phyloP scores from a whole-genome alignment of 1,140 invertebrate species.

The Zaprionus vittiger region DNA sequence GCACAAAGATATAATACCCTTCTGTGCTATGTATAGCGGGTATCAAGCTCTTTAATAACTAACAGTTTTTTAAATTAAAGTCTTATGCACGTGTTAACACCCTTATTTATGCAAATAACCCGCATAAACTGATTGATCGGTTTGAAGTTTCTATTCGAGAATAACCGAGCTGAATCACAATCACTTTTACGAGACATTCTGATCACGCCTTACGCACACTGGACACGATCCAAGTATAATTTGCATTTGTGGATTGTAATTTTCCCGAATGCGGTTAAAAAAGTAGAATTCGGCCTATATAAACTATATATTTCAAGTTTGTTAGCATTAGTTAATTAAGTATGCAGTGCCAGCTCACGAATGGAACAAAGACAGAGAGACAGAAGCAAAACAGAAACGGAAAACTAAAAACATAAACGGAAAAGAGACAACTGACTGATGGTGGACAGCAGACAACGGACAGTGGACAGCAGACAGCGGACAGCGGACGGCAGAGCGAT shows the following conservation, averaged over 20 bases:
- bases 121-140: slow-evolving; percentile 15
- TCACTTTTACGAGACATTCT: slow-evolving; percentile 4
- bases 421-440: slow-evolving; percentile 7
- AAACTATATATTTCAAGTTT: slow-evolving; percentile 31
- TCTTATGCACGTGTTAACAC: background rate
- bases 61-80: background rate
- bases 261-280: slow-evolving; percentile 42
- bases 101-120: slow-evolving; percentile 1
- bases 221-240: background rate
- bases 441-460: background rate
- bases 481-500: slow-evolving; percentile 3
- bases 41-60: background rate
- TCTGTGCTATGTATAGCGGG: no score
- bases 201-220: slow-evolving; percentile 23
- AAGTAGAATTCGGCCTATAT: slow-evolving; percentile 59
- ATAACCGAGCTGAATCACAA: slow-evolving; percentile 23
- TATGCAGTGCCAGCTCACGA: slow-evolving; percentile 57
- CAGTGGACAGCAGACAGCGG: background rate
- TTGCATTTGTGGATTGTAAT: slow-evolving; percentile 30
- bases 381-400: slow-evolving; percentile 22
- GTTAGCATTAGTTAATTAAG: slow-evolving; percentile 71
- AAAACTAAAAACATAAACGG: slow-evolving; percentile 24
- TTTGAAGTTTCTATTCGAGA: slow-evolving; percentile 27
- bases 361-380: slow-evolving; percentile 33
- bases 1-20: no score